Conservation (phyloP, 2,797 vertebrate species). For the Carduelis carduelis region DNA sequence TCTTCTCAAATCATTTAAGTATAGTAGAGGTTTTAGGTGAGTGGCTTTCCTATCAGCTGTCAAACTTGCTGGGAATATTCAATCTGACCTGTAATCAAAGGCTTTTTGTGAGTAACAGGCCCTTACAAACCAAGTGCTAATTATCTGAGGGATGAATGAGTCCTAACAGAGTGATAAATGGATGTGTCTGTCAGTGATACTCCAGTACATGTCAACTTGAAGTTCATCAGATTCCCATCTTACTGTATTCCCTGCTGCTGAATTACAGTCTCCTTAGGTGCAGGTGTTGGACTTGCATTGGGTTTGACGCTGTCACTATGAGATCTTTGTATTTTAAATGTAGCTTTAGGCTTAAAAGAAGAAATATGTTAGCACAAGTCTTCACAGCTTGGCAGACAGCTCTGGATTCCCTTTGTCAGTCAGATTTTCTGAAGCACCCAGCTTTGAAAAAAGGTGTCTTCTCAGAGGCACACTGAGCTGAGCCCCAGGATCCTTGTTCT, state of each 20-base stretch:
- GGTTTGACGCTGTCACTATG: background rate
- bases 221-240: background rate
- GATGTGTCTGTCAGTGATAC: background rate
- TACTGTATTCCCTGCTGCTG: background rate
- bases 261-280: background rate
- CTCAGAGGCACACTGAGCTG: background rate
- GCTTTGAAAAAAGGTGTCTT: background rate
- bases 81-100: background rate
- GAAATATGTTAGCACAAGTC: background rate
- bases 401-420: background rate
- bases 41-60: background rate
- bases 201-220: background rate
- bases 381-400: background rate
- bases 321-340: background rate
- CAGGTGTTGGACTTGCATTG: background rate
- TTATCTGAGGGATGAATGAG: background rate
- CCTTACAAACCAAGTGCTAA: background rate
- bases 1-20: background rate
- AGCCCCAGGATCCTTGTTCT: background rate
- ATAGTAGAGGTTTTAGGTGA: background rate
- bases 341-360: constrained; percentile 1
- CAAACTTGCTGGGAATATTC: background rate
- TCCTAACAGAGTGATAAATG: background rate
- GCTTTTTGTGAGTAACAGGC: background rate
- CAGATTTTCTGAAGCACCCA: background rate